These are phyloP conservation scores for Ailurus styani DNA, from an alignment of 2,113 vertebrate species.

Conservation along the genomic window DNA sequence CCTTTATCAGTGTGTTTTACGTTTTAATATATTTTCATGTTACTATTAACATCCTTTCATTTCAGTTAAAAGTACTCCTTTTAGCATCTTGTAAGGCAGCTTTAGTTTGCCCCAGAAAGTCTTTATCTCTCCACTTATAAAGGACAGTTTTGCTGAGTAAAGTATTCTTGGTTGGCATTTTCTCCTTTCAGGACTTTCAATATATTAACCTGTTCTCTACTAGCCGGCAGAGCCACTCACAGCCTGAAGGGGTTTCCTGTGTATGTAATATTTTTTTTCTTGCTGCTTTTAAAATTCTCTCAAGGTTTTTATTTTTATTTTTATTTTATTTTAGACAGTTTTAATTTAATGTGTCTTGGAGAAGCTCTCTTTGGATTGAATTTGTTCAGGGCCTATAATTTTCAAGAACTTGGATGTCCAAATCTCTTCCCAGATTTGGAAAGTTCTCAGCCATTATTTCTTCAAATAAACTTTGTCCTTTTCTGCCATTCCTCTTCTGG, in stretches of 20 bases:
- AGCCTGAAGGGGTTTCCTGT: not conserved
- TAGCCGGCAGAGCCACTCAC: not conserved
- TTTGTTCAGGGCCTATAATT: not conserved
- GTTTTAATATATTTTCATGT: not conserved
- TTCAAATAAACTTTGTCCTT: not conserved
- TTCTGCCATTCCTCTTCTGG: not conserved
- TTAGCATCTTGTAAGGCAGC: not conserved
- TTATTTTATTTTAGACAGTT: not conserved
- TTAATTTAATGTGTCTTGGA: not conserved
- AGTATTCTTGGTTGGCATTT: not conserved
- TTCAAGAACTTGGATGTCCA: not conserved
- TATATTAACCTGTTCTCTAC: not conserved
- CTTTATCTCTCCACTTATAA: not conserved
- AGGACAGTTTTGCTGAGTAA: not conserved
- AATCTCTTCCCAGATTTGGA: not conserved
- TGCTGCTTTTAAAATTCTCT: not conserved
- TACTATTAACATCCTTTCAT: not conserved
- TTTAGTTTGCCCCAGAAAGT: not conserved
- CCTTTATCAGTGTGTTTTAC: not conserved
- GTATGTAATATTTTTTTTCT: not conserved
- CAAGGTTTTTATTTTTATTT: not conserved
- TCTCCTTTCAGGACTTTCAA: not conserved
- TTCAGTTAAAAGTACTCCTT: not conserved
- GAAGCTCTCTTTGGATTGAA: not conserved
- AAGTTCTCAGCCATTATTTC: not conserved